Evolutionary conservation across 2,113 vertebrate species (phyloP), one percentile per base, ranked within the genome.

Genomic region (Pollachius pollachius): DNA sequence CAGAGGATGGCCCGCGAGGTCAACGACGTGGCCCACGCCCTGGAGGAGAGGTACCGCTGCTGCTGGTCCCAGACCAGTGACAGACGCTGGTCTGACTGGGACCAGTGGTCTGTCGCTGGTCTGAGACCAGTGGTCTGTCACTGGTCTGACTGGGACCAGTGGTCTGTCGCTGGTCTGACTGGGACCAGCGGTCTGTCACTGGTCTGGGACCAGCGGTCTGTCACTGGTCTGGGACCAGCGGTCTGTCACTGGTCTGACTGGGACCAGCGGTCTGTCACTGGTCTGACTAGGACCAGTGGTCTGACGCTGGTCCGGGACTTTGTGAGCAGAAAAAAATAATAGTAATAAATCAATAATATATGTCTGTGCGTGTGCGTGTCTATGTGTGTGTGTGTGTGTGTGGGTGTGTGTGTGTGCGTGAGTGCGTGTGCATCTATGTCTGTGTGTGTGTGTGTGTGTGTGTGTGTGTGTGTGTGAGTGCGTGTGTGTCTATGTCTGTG

Each of bases 1-100:
- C 93, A 86, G 78, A 92, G 70, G 72, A 87, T 76, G 79, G 94
- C 95, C 4, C 75, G 90, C 79, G 92, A 96, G 81, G 90, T 99
- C 85, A 96, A 97, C 34, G 87, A 96, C 78, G 81, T 96, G 0
- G 91, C 94, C 54, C 94, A 94, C 0, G 92, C 94, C 81, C 80
- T 95, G 90, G 96, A 98, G 83, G 87, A 87, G 71, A 90, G 91
- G 97, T 98, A 85, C 0, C 3, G 30, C 30, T 4, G 4, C 0
- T 4, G 18, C 18, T 52, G 17, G n/a, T n/a, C 15, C 19, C 15
- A 16, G 58, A 8, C 54, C 9, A 27, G 58, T 2, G 27, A 61
- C 54, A 34, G 16, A 60, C 37, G 21, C 21, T 23, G 48, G n/a
- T 71, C 5, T 77, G n/a, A 15, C 13, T 48, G 19, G 16, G 57